Percentiles rank a stretch among this genome's conserved stretches.
Evolutionary conservation across 2,888 invertebrate species (phyloP).

Genomic region (Tuberolachnus salignus): DNA sequence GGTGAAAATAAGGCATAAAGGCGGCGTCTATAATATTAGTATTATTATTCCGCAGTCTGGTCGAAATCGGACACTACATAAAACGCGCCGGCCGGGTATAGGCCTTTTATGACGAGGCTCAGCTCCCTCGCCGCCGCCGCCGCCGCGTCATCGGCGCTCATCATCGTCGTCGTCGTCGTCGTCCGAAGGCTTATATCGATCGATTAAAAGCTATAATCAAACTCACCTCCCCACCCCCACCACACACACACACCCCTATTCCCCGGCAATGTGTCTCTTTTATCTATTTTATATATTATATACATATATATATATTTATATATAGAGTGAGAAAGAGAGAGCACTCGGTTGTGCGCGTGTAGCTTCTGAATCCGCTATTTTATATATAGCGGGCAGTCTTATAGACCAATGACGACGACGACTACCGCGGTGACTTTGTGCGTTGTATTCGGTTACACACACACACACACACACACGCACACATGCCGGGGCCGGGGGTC

Average conservation of each 20-base stretch:
- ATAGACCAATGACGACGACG: background rate
- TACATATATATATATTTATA: background rate
- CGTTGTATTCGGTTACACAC: slow-evolving; percentile 51
- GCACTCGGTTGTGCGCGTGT: too few species aligned
- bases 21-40: too few species aligned
- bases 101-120: background rate
- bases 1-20: background rate
- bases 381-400: background rate
- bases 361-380: too few species aligned
- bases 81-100: slow-evolving; percentile 21
- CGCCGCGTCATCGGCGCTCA: background rate
- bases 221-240: background rate
- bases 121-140: background rate
- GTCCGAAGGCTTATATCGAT: slow-evolving; percentile 41
- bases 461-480: slow-evolving; percentile 11
- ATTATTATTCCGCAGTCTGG: background rate
- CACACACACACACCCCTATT: too few species aligned
- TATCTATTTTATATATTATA: slow-evolving; percentile 22
- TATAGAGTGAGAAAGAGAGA: too few species aligned
- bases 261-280: slow-evolving; percentile 27
- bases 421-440: slow-evolving; percentile 8
- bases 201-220: slow-evolving; percentile 51
- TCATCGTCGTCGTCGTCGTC: background rate
- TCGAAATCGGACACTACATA: slow-evolving; percentile 50
- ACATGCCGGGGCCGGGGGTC: slow-evolving; percentile 9